Evolutionary conservation across 2,888 invertebrate species (phyloP).

Genomic region (Spilarctia lutea): DNA sequence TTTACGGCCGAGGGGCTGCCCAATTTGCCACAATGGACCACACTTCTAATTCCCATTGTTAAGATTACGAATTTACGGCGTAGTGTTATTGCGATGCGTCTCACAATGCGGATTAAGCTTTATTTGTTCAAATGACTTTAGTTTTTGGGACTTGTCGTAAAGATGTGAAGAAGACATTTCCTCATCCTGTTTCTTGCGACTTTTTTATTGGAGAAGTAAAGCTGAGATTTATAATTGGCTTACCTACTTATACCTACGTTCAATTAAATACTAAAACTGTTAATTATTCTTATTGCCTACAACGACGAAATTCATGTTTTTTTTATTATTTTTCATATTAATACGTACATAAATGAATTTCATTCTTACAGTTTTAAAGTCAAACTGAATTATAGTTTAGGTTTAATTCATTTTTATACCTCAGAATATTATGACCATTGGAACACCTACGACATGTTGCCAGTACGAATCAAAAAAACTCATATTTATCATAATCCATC

Average conservation of each 20-base stretch:
- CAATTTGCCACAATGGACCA: constrained; percentile 82
- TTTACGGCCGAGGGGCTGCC: constrained; percentile 77
- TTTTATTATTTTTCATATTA: no score
- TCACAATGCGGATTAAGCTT: constrained; percentile 79
- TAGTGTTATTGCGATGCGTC: constrained; percentile 76
- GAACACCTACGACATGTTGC: background rate
- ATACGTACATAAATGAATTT: no score
- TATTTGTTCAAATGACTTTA: constrained; percentile 83
- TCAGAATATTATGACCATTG: no score
- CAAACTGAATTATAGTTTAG: no score
- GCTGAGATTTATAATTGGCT: constrained; percentile 41
- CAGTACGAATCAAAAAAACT: background rate
- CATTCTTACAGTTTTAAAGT: no score
- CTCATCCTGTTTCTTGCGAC: constrained; percentile 64
- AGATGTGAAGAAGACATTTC: constrained; percentile 41
- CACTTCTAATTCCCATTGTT: constrained; percentile 83
- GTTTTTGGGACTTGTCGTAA: constrained; percentile 60
- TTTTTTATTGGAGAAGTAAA: constrained; percentile 31
- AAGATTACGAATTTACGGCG: constrained; percentile 72
- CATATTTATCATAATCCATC: background rate
- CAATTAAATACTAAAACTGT: background rate
- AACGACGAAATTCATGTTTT: no score
- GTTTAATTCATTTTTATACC: no score
- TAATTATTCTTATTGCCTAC: background rate
- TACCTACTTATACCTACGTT: constrained; percentile 15